A percentile compares a stretch with the other conserved stretches of the same genome.
These are phyloP conservation scores for Campaea margaritaria DNA, from an alignment of 2,888 invertebrate species.

Conservation along the genomic window DNA sequence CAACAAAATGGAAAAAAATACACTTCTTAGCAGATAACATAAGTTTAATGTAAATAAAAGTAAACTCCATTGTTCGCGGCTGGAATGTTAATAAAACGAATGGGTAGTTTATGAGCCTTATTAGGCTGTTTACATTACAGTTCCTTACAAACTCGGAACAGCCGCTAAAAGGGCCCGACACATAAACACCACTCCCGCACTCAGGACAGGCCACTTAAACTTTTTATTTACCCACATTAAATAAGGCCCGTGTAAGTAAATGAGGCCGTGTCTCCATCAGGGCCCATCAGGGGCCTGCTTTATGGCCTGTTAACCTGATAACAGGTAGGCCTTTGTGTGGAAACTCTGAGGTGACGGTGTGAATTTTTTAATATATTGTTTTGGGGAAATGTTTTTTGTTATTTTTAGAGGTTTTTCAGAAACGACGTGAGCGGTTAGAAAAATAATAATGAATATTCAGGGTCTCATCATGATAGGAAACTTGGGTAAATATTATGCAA, in stretches of 20 bases:
- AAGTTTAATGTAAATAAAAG: too few relatives aligned
- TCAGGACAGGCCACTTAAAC: constrained; percentile 23
- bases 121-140: neutral
- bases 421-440: neutral
- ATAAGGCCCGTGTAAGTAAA: constrained; percentile 21
- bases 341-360: constrained; percentile 11
- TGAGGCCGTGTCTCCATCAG: constrained; percentile 27
- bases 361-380: constrained; percentile 23
- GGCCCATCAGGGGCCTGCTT: constrained; percentile 32
- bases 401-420: neutral
- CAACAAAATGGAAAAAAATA: too few relatives aligned
- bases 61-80: too few relatives aligned
- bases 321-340: constrained; percentile 29
- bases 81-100: neutral
- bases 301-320: constrained; percentile 41
- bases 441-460: neutral
- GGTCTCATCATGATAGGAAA: too few relatives aligned
- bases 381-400: constrained; percentile 6
- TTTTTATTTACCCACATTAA: constrained; percentile 33
- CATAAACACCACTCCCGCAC: constrained; percentile 15
- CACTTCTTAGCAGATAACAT: too few relatives aligned
- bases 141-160: constrained; percentile 9
- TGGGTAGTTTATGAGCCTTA: neutral
- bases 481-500: too few relatives aligned
- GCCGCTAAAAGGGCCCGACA: constrained; percentile 6